Evolutionary conservation across 2,113 vertebrate genomes (phyloP), one percentile per base, ranked within the genome.

Genomic region (Saccopteryx bilineata): DNA sequence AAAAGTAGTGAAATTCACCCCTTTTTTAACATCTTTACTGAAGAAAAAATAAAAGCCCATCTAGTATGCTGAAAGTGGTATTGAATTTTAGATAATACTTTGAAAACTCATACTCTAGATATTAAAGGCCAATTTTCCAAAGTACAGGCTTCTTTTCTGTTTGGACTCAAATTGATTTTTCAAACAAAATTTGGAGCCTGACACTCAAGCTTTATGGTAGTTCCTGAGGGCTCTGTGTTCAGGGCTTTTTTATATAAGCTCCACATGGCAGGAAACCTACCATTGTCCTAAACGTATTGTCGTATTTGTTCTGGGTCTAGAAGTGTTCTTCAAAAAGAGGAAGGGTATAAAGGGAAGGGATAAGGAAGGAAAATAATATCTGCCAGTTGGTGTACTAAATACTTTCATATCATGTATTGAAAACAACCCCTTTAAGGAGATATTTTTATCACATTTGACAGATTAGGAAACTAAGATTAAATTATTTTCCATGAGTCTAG

Each of bases 71-170:
- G 68, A 89, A 93, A 91, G 85, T 78, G 60, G 33, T 92, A 96
- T 79, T 90, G 85, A 97, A 88, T 71, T 94, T 96, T 79, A 93
- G 71, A 95, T 83, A 96, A 93, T 24, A 90, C 75, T 90, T 93
- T 60, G 65, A 95, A 96, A 96, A 83, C 39, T 83, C 75, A 46
- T 85, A 75, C 54, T 94, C 50, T 93, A 71, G 63, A 92, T 90
- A 91, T 78, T 96, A 93, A 96, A 95, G 66, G 26, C 31, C 90
- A 92, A 2, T 96, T 96, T 87, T 91, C 71, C 87, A 85, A 96
- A 97, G 87, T 92, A 7, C 10, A 65, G 21, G 46, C 76, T 96
- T 33, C n/a, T 95, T 90, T 90, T 90, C 52, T 50, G 28, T 23
- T 63, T 88, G 23, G 31, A 76, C 48, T 95, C 15, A 54, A 94